Evolutionary conservation across 2,888 invertebrate genomes (phyloP).

Genomic region (Helleia helle): DNA sequence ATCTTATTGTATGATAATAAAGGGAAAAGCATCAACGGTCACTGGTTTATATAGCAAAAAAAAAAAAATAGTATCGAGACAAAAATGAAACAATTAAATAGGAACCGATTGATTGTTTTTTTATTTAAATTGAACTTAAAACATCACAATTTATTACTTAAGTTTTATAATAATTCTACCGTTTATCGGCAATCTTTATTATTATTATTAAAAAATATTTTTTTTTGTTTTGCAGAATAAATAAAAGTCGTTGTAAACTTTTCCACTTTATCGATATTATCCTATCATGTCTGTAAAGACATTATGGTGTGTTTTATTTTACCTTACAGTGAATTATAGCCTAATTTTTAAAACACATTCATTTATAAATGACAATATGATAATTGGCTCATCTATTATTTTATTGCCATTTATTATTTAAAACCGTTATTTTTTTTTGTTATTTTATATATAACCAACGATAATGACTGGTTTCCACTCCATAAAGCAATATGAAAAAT

Average conservation of each 20-base stretch:
- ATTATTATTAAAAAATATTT: too few relatives aligned
- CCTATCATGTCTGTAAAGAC: constrained; percentile 20
- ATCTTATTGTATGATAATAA: background rate
- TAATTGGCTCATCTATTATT: constrained; percentile 1
- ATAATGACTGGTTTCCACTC: too few relatives aligned
- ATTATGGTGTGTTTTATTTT: constrained; percentile 62
- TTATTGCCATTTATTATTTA: constrained; percentile 4
- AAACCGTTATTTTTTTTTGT: too few relatives aligned
- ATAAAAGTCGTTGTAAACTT: constrained; percentile 14
- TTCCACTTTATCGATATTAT: constrained; percentile 20
- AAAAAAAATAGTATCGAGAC: too few relatives aligned
- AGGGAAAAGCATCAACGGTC: constrained; percentile 3
- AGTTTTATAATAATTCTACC: too few relatives aligned
- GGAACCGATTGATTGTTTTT: background rate
- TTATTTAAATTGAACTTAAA: too few relatives aligned
- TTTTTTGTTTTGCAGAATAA: background rate
- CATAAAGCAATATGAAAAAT: too few relatives aligned
- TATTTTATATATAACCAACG: too few relatives aligned
- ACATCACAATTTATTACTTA: too few relatives aligned
- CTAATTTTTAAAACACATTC: constrained; percentile 41
- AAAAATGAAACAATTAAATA: background rate
- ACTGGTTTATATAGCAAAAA: too few relatives aligned
- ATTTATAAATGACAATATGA: background rate
- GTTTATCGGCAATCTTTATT: too few relatives aligned
- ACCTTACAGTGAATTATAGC: constrained; percentile 65